Percentiles rank a stretch among this genome's conserved stretches.
Conservation (phyloP, 2,797 vertebrate genomes). For the Erpetoichthys calabaricus region DNA sequence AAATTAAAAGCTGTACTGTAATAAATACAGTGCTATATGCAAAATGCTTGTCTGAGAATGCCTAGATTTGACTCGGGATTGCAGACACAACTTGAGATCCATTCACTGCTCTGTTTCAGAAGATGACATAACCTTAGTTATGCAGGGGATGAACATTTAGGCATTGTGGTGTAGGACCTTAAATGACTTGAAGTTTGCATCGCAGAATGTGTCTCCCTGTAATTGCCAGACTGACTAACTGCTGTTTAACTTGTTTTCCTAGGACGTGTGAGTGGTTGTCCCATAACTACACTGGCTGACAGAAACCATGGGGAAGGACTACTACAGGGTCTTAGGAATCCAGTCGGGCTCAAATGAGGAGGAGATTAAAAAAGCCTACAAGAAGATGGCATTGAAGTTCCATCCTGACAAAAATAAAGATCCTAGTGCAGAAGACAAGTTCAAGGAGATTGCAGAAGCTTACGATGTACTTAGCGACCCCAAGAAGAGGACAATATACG, state of each 20-base stretch:
- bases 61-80: no score
- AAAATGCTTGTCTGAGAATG: no score
- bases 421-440: constrained; percentile 83
- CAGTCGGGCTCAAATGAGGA: constrained; percentile 82
- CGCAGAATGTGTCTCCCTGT: no score
- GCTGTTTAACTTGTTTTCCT: constrained; percentile 5
- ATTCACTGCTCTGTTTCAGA: no score
- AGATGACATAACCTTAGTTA: no score
- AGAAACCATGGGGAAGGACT: constrained; percentile 87
- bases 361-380: constrained; percentile 94
- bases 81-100: no score
- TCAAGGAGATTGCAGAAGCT: constrained; percentile 93
- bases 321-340: constrained; percentile 92
- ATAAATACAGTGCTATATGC: no score
- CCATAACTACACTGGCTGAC: constrained; percentile 24
- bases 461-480: constrained; percentile 96
- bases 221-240: constrained; percentile 5
- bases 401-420: constrained; percentile 98
- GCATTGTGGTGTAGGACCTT: no score
- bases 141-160: no score
- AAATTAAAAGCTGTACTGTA: no score
- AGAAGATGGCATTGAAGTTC: constrained; percentile 91
- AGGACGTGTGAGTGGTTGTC: constrained; percentile 20
- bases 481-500: constrained; percentile 85
- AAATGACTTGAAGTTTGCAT: no score